These are phyloP conservation scores for Diabrotica balteata DNA, from an alignment of 2,888 invertebrate species.

Conservation along the genomic window DNA sequence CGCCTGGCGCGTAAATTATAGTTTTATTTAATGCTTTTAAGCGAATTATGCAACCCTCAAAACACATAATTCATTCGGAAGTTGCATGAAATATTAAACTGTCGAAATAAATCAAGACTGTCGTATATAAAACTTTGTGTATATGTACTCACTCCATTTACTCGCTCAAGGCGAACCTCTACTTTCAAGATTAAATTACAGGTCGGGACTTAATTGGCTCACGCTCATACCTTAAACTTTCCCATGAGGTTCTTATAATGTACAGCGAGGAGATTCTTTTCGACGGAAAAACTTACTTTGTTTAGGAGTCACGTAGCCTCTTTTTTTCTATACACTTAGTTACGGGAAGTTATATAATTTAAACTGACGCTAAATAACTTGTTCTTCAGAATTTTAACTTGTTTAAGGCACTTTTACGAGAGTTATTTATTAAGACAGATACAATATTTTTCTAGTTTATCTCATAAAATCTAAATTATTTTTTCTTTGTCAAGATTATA, in stretches of 20 bases:
- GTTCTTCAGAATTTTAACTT: not conserved
- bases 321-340: slow-evolving; percentile 3
- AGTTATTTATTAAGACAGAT: too few relatives aligned
- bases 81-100: slow-evolving; percentile 33
- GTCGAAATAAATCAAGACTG: slow-evolving; percentile 33
- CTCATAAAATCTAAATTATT: too few relatives aligned
- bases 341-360: slow-evolving; percentile 1
- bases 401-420: not conserved
- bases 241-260: slow-evolving; percentile 25
- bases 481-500: too few relatives aligned
- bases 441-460: too few relatives aligned
- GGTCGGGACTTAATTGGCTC: slow-evolving; percentile 34
- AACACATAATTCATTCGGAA: slow-evolving; percentile 33
- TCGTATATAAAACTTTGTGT: slow-evolving; percentile 26
- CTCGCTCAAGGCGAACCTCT: slow-evolving; percentile 23
- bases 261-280: slow-evolving; percentile 10
- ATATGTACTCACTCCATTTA: slow-evolving; percentile 27
- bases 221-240: slow-evolving; percentile 30
- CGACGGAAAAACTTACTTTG: slow-evolving; percentile 16
- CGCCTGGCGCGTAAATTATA: slow-evolving; percentile 22
- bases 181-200: slow-evolving; percentile 34
- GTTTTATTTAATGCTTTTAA: slow-evolving; percentile 28
- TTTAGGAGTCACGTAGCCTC: slow-evolving; percentile 14
- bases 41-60: slow-evolving; percentile 30
- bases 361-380: not conserved